These are phyloP conservation scores for Galbula dea DNA, from an alignment of 2,113 vertebrate species.

Conservation along the genomic window DNA sequence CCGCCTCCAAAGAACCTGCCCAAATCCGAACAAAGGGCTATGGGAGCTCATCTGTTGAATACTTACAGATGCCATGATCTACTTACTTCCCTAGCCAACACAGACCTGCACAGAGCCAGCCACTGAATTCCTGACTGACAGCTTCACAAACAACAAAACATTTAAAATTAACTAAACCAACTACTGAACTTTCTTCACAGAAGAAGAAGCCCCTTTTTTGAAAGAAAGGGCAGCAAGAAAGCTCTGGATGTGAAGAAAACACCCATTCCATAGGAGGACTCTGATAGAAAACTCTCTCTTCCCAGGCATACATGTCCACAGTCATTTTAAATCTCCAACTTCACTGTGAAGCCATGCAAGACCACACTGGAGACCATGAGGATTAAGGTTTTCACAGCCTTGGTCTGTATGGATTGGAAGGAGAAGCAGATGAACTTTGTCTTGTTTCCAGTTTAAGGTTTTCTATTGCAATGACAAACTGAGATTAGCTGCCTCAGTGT, in stretches of 20 bases:
- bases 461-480: neutral
- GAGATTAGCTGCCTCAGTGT: neutral
- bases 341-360: neutral
- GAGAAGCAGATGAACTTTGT: neutral
- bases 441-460: conserved; percentile 5
- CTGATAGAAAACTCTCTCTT: neutral
- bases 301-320: neutral
- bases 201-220: neutral
- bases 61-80: neutral
- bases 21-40: fast-evolving
- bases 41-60: neutral
- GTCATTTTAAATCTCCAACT: neutral
- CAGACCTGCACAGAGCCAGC: neutral
- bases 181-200: neutral
- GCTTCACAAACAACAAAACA: neutral
- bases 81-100: neutral
- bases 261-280: neutral
- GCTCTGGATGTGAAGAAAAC: neutral
- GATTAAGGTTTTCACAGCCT: neutral
- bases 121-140: neutral
- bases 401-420: neutral
- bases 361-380: neutral
- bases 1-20: neutral
- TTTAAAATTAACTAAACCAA: neutral
- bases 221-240: neutral